Conservation (phyloP, 2,797 vertebrate species). For the Schizopygopsis malacanthus region DNA sequence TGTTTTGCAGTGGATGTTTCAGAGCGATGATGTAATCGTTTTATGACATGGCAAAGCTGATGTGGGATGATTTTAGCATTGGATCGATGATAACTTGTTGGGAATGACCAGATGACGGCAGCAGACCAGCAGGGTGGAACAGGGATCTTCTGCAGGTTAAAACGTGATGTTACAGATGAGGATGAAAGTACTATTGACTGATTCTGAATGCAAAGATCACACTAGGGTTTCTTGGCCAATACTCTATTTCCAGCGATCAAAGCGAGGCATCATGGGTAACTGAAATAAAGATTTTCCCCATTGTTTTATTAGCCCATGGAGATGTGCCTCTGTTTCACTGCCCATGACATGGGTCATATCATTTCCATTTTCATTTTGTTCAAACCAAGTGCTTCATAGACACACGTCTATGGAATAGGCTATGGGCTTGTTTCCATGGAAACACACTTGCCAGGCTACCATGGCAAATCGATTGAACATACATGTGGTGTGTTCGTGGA, state of each 20-base stretch:
- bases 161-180: constrained; percentile 6
- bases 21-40: not conserved
- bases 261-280: constrained; percentile 3
- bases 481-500: constrained; percentile 52
- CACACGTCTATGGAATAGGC: constrained; percentile 56
- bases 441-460: constrained; percentile 66
- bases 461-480: constrained; percentile 64
- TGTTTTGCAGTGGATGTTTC: not conserved
- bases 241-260: not conserved
- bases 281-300: not conserved
- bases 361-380: constrained; percentile 25
- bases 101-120: not conserved
- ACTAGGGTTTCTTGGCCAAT: constrained; percentile 7
- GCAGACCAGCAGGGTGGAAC: not conserved
- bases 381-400: constrained; percentile 49
- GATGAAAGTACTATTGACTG: constrained; percentile 32
- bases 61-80: constrained; percentile 5
- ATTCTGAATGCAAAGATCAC: constrained; percentile 14
- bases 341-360: not conserved
- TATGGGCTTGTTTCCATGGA: constrained; percentile 77
- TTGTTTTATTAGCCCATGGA: not conserved
- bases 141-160: not conserved
- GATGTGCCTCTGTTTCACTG: not conserved
- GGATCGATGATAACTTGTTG: not conserved
- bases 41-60: not conserved